Base-by-base conservation (phyloP, 2,113 vertebrate genomes). In the Hippocampus abdominalis region DNA sequence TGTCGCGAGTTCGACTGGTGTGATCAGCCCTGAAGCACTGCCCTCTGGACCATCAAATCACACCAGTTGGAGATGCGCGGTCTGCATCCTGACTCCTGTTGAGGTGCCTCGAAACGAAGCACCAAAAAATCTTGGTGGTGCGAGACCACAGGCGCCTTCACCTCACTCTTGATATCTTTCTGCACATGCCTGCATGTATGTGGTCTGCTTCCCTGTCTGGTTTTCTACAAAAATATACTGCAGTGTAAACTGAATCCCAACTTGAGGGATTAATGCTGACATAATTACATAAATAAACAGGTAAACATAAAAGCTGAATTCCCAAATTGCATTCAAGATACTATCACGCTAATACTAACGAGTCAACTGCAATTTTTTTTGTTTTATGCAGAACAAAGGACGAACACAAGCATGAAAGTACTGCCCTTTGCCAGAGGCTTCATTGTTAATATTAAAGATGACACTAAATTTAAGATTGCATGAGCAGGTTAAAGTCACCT, bases 1-100 rank as follows among this genome's bases (percentile, higher is more conserved):
- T 88, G 87, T 89, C 81, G 66, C 63, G 23, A 40, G 81, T 75
- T 85, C 71, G 70, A 51, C 25, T 15, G 40, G 67, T 70, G 51
- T 71, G 76, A 83, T 79, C 68, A 71, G 75, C 78, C 79, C 21
- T 12, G 5, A 73, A 69, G 75, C 23, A 44, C 69, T 70, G 77
- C 74, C 76, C 74, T 72, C 75, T 72, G 74, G 73, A 71, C 77
- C 74, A 72, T 57, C 74, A 77, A 75, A 84, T 79, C 70, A 69
- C 57, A 56, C 64, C 72, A 79, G 63, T 80, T 61, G 7, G 63
- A 77, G 59, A 66, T 51, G 59, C 62, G 32, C 73, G 71, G 21
- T 54, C 9, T 10, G 51, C 51, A 53, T n/a, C 51, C 21, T n/a
- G 51, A 53, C 51, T 9, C n/a, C 2, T 53, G 21, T n/a, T 51